These are phyloP conservation scores for Sesamia inferens DNA, from an alignment of 2,888 invertebrate species.

Conservation along the genomic window DNA sequence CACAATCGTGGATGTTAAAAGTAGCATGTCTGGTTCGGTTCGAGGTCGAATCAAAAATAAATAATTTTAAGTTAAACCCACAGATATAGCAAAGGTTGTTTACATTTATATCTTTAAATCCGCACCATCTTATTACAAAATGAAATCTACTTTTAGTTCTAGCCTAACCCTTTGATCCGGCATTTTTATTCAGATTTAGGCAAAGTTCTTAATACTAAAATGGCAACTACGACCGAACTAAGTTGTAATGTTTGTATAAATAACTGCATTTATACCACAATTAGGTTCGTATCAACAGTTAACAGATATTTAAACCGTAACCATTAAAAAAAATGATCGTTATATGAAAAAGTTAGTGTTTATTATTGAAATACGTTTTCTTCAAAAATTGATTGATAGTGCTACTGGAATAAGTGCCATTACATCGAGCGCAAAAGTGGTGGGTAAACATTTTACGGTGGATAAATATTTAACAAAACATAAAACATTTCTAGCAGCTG, in stretches of 20 bases:
- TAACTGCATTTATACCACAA: too few relatives aligned
- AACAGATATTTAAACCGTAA: slow-evolving; percentile 8
- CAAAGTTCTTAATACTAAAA: too few relatives aligned
- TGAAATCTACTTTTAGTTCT: too few relatives aligned
- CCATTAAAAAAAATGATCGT: slow-evolving; percentile 1
- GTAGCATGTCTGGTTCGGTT: background rate
- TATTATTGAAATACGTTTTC: slow-evolving; percentile 21
- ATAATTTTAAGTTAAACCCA: slow-evolving; percentile 5
- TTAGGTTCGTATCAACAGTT: too few relatives aligned
- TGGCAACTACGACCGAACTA: too few relatives aligned
- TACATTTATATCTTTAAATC: too few relatives aligned
- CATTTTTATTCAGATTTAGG: too few relatives aligned
- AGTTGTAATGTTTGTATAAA: too few relatives aligned
- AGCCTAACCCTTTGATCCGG: too few relatives aligned
- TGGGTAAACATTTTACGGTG: slow-evolving; percentile 26
- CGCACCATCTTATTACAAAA: too few relatives aligned
- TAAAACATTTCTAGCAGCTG: slow-evolving; percentile 2
- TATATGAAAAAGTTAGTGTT: too few relatives aligned
- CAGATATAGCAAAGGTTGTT: too few relatives aligned
- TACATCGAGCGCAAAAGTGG: slow-evolving; percentile 11
- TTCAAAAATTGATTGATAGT: slow-evolving; percentile 20
- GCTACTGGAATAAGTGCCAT: slow-evolving; percentile 12
- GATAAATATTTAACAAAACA: slow-evolving; percentile 17
- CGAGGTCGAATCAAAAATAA: slow-evolving; percentile 1
- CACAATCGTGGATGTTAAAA: slow-evolving; percentile 6